Evolutionary conservation across 2,797 vertebrate genomes (phyloP).

Genomic region (Microtus obscurus): DNA sequence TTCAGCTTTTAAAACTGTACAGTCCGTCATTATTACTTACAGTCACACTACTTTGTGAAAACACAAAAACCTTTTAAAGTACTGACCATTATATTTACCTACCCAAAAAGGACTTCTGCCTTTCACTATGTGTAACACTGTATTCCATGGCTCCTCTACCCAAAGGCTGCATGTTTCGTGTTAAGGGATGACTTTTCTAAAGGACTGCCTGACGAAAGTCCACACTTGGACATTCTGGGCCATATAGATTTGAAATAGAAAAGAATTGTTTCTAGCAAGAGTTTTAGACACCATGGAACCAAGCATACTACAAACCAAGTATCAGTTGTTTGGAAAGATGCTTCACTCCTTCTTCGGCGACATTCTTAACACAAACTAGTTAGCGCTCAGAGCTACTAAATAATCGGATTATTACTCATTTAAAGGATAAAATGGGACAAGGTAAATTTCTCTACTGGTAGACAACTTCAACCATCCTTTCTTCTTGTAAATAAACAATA

Average conservation of each 20-base stretch:
- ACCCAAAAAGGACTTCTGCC: background rate
- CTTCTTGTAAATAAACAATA: background rate
- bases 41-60: background rate
- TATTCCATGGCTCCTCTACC: background rate
- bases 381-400: background rate
- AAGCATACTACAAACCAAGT: background rate
- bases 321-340: background rate
- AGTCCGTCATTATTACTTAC: background rate
- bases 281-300: background rate
- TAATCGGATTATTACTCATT: background rate
- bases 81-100: background rate
- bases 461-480: background rate
- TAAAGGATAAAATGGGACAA: conserved; percentile 7
- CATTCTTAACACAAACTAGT: background rate
- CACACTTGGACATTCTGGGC: background rate
- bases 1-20: background rate
- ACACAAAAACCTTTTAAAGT: background rate
- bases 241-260: background rate
- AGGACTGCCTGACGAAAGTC: background rate
- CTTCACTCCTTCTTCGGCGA: background rate
- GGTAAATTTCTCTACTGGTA: background rate
- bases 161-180: no score
- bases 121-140: background rate
- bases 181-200: background rate
- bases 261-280: background rate